Evolutionary conservation across 64 coral and sea anemone species (phyloP).

Genomic region (Anthopleura sola): DNA sequence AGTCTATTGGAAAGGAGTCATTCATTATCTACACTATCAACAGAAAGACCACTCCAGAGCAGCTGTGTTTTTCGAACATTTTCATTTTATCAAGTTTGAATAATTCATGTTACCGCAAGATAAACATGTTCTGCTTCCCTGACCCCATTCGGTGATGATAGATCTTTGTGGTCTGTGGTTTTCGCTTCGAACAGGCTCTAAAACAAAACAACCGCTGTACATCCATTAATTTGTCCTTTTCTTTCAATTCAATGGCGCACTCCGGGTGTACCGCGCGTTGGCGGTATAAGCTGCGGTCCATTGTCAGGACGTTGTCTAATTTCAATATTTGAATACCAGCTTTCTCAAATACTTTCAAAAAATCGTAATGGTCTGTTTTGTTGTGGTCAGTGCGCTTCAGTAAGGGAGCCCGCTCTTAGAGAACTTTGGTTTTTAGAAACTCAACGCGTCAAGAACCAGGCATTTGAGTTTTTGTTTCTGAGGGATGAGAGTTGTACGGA

Average conservation of each 20-base stretch:
- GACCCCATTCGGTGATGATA: conserved; percentile 82
- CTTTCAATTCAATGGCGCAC: conserved; percentile 69
- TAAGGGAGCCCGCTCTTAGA: conserved; percentile 50
- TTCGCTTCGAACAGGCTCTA: conserved; percentile 53
- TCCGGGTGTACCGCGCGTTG: conserved; percentile 38
- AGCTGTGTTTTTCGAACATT: conserved; percentile 97
- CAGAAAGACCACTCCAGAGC: conserved; percentile 64
- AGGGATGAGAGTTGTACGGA: not conserved
- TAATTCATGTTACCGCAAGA: conserved; percentile 78
- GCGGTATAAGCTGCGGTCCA: conserved; percentile 45
- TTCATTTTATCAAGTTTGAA: conserved; percentile 90
- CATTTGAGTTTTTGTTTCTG: conserved; percentile 23
- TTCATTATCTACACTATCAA: conserved; percentile 79
- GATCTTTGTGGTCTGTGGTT: conserved; percentile 84
- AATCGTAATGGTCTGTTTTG: conserved; percentile 85
- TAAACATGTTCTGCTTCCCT: conserved; percentile 80
- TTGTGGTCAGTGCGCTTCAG: conserved; percentile 44
- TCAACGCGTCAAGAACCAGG: not conserved
- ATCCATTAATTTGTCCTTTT: conserved; percentile 68
- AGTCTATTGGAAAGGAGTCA: conserved; percentile 30
- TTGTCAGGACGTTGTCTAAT: conserved; percentile 56
- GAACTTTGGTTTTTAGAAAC: conserved; percentile 14
- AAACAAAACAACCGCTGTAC: conserved; percentile 73
- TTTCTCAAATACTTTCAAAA: conserved; percentile 91
- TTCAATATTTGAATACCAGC: conserved; percentile 86